These are phyloP conservation scores for Syrrhaptes paradoxus DNA, from an alignment of 2,113 vertebrate species.

Conservation along the genomic window DNA sequence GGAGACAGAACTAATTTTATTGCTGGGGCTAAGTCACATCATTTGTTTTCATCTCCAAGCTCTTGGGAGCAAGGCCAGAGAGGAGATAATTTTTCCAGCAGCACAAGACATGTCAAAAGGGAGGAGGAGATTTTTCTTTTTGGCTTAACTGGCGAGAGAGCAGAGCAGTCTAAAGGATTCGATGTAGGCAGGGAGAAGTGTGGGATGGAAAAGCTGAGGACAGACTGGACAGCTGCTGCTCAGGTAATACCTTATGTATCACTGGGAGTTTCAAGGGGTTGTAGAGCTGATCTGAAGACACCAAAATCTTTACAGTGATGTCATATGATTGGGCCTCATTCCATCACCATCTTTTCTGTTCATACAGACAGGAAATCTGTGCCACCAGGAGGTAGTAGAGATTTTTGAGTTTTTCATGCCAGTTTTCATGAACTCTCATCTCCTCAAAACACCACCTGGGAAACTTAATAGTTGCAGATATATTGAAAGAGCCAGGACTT, in stretches of 20 bases:
- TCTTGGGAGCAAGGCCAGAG: not conserved
- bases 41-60: not conserved
- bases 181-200: not conserved
- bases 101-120: not conserved
- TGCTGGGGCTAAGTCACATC: not conserved
- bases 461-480: not conserved
- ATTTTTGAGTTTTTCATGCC: not conserved
- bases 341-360: not conserved
- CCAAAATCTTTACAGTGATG: not conserved
- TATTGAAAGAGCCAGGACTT: not conserved
- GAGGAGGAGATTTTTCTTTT: not conserved
- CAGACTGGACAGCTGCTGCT: not conserved
- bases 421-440: not conserved
- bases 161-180: not conserved
- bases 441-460: not conserved
- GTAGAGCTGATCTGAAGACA: not conserved
- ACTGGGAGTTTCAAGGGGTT: not conserved
- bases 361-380: not conserved
- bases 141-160: not conserved
- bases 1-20: not conserved
- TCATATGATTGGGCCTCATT: not conserved
- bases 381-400: conserved; percentile 42
- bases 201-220: not conserved
- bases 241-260: not conserved
- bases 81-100: not conserved